phyloP scores from a whole-genome alignment of 1,140 invertebrate genomes.

The Anagrus nilaparvatae region DNA sequence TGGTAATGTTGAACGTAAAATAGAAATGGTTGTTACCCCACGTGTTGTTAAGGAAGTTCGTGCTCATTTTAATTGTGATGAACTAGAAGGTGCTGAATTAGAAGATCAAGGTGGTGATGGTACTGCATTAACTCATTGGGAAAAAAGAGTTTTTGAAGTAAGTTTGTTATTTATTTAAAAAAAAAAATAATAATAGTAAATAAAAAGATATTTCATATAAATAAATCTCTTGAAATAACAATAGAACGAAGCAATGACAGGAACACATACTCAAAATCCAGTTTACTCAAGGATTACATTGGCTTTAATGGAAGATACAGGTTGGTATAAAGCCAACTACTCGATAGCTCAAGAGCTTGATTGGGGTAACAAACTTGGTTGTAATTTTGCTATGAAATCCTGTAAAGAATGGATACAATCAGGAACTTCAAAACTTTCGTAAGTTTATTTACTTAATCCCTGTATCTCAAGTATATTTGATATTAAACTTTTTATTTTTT shows the following conservation, averaged over 20 bases:
- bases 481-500: no score
- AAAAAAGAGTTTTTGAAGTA: constrained; percentile 94
- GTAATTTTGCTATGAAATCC: constrained; percentile 86
- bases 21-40: constrained; percentile 90
- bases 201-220: no score
- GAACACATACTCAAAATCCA: constrained; percentile 97
- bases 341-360: constrained; percentile 74
- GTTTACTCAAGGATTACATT: constrained; percentile 94
- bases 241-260: constrained; percentile 99
- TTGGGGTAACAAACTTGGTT: constrained; percentile 88
- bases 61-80: constrained; percentile 81
- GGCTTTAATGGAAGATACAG: constrained; percentile 96
- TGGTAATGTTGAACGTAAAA: constrained; percentile 59
- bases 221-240: no score
- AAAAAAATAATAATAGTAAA: no score
- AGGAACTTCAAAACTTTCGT: constrained; percentile 45
- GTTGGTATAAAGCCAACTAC: constrained; percentile 89
- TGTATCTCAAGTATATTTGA: no score
- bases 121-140: constrained; percentile 96
- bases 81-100: constrained; percentile 90
- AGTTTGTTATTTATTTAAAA: constrained; percentile 17
- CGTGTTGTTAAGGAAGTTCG: constrained; percentile 76
- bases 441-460: constrained; percentile 20
- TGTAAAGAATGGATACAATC: constrained; percentile 94
- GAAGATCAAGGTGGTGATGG: constrained; percentile 98